Evolutionary conservation across 2,113 vertebrate genomes (phyloP).

Genomic region (Tiliqua scincoides): DNA sequence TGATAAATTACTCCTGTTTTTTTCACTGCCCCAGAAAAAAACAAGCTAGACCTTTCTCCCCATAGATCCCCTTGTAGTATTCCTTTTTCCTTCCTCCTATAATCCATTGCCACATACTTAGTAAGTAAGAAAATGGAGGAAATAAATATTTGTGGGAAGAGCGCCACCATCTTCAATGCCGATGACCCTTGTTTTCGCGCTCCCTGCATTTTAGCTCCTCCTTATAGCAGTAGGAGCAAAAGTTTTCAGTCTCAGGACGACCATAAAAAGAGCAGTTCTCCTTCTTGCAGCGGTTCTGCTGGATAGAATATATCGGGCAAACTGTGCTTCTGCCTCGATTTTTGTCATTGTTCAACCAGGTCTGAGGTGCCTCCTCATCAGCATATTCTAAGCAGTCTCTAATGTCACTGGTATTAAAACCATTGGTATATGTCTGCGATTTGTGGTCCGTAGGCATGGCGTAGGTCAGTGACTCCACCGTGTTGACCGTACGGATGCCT

Average conservation of each 20-base stretch:
- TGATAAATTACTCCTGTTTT: conserved; percentile 66
- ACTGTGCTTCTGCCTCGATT: conserved; percentile 84
- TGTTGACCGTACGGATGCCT: conserved; percentile 87
- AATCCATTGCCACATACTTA: conserved; percentile 63
- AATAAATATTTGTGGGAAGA: conserved; percentile 64
- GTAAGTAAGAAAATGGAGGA: conserved; percentile 73
- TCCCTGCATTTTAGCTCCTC: conserved; percentile 95
- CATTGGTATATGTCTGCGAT: conserved; percentile 94
- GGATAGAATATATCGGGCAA: conserved; percentile 86
- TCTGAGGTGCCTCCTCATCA: conserved; percentile 85
- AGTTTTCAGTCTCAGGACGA: conserved; percentile 94
- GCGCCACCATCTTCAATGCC: conserved; percentile 75
- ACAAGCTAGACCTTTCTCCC: conserved; percentile 65
- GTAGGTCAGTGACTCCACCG: conserved; percentile 84
- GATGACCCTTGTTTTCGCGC: conserved; percentile 81
- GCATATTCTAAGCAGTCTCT: conserved; percentile 92
- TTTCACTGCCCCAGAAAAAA: conserved; percentile 48
- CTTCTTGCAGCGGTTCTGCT: conserved; percentile 94
- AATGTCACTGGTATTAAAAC: conserved; percentile 84
- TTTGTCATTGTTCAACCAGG: conserved; percentile 88
- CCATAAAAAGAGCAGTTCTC: conserved; percentile 98
- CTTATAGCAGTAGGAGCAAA: conserved; percentile 97
- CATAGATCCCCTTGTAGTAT: conserved; percentile 54
- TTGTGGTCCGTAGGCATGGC: conserved; percentile 89
- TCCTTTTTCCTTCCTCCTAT: conserved; percentile 43